Percentiles rank a stretch among this genome's conserved stretches.
These are phyloP conservation scores for Balearica regulorum DNA, from an alignment of 2,797 vertebrate species.

Conservation along the genomic window DNA sequence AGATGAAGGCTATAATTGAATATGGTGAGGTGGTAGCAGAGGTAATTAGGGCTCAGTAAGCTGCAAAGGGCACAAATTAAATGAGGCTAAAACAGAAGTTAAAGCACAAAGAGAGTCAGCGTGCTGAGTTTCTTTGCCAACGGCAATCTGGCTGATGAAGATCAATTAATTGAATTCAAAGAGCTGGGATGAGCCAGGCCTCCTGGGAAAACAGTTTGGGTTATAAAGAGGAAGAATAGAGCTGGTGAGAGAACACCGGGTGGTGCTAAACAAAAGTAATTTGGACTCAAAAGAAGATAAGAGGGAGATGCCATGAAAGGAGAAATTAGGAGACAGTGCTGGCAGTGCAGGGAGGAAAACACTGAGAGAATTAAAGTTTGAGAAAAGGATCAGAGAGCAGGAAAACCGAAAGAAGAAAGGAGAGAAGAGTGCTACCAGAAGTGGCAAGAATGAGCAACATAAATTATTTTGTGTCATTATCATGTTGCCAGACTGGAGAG, in stretches of 20 bases:
- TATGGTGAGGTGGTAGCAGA: conserved; percentile 34
- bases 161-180: conserved; percentile 67
- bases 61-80: conserved; percentile 62
- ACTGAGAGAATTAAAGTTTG: not conserved
- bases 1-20: conserved; percentile 52
- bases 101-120: conserved; percentile 43
- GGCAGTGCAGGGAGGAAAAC: not conserved
- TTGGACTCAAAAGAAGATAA: conserved; percentile 19
- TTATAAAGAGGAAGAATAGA: conserved; percentile 21
- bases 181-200: conserved; percentile 35
- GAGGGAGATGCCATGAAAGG: not conserved
- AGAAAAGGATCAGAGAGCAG: not conserved
- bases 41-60: conserved; percentile 62
- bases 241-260: not conserved
- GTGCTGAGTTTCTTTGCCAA: conserved; percentile 46
- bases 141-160: conserved; percentile 51
- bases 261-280: conserved; percentile 43
- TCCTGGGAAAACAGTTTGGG: conserved; percentile 17
- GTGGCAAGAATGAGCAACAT: not conserved
- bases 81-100: conserved; percentile 56
- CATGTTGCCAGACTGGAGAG: not conserved
- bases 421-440: not conserved
- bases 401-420: not conserved
- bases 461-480: not conserved
- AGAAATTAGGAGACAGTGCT: not conserved